phyloP scores from a whole-genome alignment of 1,140 invertebrate genomes.

The Drosophila mauritiana region DNA sequence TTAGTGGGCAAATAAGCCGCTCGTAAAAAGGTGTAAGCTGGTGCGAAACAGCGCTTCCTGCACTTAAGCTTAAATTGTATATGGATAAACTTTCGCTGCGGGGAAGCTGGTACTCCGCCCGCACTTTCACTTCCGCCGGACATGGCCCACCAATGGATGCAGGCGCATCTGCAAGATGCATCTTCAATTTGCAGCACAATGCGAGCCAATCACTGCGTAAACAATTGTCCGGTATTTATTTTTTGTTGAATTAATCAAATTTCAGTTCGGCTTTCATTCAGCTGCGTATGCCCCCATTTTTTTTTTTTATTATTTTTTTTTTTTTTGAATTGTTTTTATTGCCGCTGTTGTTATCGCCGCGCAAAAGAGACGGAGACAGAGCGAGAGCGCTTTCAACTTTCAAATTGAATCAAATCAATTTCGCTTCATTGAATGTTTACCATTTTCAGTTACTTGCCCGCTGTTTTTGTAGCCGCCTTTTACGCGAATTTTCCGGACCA shows the following conservation, averaged over 20 bases:
- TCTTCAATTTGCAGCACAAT: constrained; percentile 38
- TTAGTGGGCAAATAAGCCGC: too few species aligned
- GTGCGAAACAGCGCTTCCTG: too few species aligned
- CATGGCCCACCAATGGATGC: constrained; percentile 10
- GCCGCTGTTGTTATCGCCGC: constrained; percentile 22
- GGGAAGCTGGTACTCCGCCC: background rate
- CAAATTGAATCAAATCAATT: constrained; percentile 79
- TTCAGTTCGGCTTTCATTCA: background rate
- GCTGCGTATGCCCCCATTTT: background rate
- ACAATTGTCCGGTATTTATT: constrained; percentile 29
- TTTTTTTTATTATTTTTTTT: background rate
- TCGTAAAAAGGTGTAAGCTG: too few species aligned
- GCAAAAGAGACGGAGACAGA: background rate
- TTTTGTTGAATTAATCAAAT: constrained; percentile 26
- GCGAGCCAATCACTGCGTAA: constrained; percentile 36
- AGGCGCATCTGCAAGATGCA: constrained; percentile 19
- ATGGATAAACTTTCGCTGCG: too few species aligned
- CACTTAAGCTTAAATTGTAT: too few species aligned
- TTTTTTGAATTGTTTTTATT: constrained; percentile 4
- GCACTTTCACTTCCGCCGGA: constrained; percentile 18
- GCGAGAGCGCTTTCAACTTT: constrained; percentile 52
- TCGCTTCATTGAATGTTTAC: constrained; percentile 76
- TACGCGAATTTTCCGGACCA: constrained; percentile 42
- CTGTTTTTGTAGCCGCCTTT: constrained; percentile 14
- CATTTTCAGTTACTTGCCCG: constrained; percentile 50